Conservation (phyloP, 2,113 vertebrate genomes). For the Pachyramphus minor region DNA sequence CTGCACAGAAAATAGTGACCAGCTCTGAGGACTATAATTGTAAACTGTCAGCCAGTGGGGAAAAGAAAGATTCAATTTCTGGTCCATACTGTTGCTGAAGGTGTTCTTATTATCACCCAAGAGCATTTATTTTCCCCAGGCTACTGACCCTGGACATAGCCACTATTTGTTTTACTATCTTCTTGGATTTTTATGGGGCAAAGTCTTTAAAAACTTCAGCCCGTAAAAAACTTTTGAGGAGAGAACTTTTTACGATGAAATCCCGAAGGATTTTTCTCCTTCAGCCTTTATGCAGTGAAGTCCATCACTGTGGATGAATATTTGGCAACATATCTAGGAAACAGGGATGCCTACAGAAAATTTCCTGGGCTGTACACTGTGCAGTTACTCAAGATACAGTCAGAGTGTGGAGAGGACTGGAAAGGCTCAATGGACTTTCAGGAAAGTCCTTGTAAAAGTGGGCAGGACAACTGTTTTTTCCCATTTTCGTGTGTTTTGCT, state of each 20-base stretch:
- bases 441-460: background rate
- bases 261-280: constrained; percentile 18
- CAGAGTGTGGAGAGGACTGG: background rate
- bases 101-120: background rate
- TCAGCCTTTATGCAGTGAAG: background rate
- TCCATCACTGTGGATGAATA: background rate
- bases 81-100: constrained; percentile 16
- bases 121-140: background rate
- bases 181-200: constrained; percentile 36
- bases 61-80: background rate
- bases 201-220: constrained; percentile 32
- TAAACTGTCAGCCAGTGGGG: background rate
- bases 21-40: background rate
- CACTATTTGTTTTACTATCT: constrained; percentile 48
- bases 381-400: background rate
- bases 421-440: background rate
- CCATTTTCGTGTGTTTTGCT: background rate
- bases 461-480: background rate
- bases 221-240: constrained; percentile 52
- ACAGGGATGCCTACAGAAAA: background rate
- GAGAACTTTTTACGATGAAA: constrained; percentile 12
- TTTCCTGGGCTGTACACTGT: background rate
- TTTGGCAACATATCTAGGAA: background rate
- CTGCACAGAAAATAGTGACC: background rate
- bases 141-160: background rate